Percentiles rank a stretch among this genome's conserved stretches.
Conservation (phyloP, 2,113 vertebrate species). For the Phrynocephalus versicolor region DNA sequence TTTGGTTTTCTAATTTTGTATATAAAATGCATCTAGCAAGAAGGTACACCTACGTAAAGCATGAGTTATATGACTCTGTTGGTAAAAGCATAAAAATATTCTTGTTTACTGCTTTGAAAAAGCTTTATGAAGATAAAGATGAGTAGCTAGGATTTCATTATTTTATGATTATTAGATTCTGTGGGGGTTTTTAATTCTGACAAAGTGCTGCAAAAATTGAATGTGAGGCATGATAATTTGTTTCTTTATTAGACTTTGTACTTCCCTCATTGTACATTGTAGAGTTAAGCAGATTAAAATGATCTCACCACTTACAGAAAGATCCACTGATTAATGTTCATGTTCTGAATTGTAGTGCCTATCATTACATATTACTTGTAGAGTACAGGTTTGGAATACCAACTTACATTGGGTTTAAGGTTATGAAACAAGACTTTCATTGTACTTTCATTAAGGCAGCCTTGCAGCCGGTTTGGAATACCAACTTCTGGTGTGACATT, state of each 20-base stretch:
- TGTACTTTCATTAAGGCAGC: conserved; percentile 23
- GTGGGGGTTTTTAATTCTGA: conserved; percentile 35
- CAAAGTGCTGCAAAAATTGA: conserved; percentile 29
- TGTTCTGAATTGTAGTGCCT: conserved; percentile 38
- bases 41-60: not conserved
- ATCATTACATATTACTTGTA: conserved; percentile 49
- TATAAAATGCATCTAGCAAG: conserved; percentile 15
- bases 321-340: conserved; percentile 44
- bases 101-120: conserved; percentile 25
- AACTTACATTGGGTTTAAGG: conserved; percentile 36
- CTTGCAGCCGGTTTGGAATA: conserved; percentile 11
- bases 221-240: conserved; percentile 19
- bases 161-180: conserved; percentile 32
- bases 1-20: not conserved
- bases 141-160: conserved; percentile 17
- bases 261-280: conserved; percentile 24
- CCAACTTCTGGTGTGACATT: not conserved
- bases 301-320: conserved; percentile 38
- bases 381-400: conserved; percentile 43
- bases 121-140: conserved; percentile 34
- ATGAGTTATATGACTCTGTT: not conserved
- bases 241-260: conserved; percentile 43
- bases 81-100: conserved; percentile 9
- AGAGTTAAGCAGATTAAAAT: conserved; percentile 49
- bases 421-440: conserved; percentile 42